Conservation (phyloP, 2,888 invertebrate species). For the Acanthosepion lycidas region DNA sequence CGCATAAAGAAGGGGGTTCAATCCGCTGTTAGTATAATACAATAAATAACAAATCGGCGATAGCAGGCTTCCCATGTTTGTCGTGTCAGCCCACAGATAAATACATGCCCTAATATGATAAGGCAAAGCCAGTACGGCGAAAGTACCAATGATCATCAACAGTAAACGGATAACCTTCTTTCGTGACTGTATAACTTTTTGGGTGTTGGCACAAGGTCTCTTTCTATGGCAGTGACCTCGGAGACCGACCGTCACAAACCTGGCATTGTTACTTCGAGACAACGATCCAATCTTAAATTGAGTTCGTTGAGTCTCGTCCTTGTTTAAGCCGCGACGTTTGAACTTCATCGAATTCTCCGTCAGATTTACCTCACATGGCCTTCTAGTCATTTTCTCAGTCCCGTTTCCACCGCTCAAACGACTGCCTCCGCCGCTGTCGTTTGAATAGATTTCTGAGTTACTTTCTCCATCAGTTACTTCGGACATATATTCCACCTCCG, state of each 20-base stretch:
- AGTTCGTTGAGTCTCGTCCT: background rate
- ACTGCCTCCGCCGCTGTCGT: conserved; percentile 40
- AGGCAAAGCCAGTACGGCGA: conserved; percentile 91
- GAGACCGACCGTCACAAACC: background rate
- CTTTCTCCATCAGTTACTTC: conserved; percentile 48
- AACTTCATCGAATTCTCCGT: conserved; percentile 50
- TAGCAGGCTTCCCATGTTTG: conserved; percentile 73
- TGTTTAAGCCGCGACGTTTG: conserved; percentile 49
- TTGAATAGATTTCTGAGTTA: conserved; percentile 47
- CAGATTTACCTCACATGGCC: conserved; percentile 41
- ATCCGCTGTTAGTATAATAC: conserved; percentile 90
- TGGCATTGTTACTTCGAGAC: background rate
- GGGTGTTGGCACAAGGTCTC: conserved; percentile 51
- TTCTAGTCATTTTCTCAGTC: conserved; percentile 42
- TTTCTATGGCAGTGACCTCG: background rate
- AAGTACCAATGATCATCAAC: conserved; percentile 89
- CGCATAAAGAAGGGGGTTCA: conserved; percentile 92
- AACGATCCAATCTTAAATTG: background rate
- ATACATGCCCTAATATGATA: conserved; percentile 80
- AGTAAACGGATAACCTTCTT: conserved; percentile 91
- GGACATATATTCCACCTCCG: conserved; percentile 36
- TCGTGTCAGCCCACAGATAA: conserved; percentile 71
- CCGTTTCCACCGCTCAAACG: background rate
- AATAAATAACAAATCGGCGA: conserved; percentile 90
- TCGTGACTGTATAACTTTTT: conserved; percentile 80